Base-by-base conservation (phyloP, 2,888 invertebrate species). In the Parnassius apollo region DNA sequence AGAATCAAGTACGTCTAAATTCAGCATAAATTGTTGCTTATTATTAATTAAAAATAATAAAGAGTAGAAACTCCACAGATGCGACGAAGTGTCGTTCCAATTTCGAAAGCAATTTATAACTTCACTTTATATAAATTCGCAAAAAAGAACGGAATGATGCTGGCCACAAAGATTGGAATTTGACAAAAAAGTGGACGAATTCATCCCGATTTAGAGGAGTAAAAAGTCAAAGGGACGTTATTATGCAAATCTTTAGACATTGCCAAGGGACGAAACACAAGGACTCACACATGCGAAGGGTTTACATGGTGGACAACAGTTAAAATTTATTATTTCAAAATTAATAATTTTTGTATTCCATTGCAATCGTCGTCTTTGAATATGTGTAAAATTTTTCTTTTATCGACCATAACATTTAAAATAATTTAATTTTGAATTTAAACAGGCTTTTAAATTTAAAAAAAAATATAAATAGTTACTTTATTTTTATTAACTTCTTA, bases 161-260 rank as follows among this genome's bases (percentile, higher is more conserved):
- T 68, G 65, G 67, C 65, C 66, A 71, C 77, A 80, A 83, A 81
- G 79, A 77, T 73, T 75, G 78, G 83, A 82, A 85, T 83, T 82
- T 83, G 81, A 82, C 79, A 76, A 81, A 83, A 83, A 84, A 81
- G 77, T 75, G 75, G 76, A 72, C 74, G 71, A 65, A 71, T 76
- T 80, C 75, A 68, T 56, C 62, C 61, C 61, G 69, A 71, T 46
- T 53, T 64, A 53, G 69, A 68, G 66, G 68, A 68, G 70, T 69
- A 68, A 72, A 69, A 69, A 64, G 65, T 68, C 67, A 59, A 71
- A 68, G 71, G 72, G 70, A 75, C 77, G 82, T 85, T 85, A 83
- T 86, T 87, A 87, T 86, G 86, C 85, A 86, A 86, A 87, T 86
- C 78, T 70, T 65, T 72, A 73, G 78, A 71, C 76, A 69, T 73